These are phyloP conservation scores for Oreocharis arfaki DNA, from an alignment of 2,113 vertebrate genomes.

Conservation along the genomic window DNA sequence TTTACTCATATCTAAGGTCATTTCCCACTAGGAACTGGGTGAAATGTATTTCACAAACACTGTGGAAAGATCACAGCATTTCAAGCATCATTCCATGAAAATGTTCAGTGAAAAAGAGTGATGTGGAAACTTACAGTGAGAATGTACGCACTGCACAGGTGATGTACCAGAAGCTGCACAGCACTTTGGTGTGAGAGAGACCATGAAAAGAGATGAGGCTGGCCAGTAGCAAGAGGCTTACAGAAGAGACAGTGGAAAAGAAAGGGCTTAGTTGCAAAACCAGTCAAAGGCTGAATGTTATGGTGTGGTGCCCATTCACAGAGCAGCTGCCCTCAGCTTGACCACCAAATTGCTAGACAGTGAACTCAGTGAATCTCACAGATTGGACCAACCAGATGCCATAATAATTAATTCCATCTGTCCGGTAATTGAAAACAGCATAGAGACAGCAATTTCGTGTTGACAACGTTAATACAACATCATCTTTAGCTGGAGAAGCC, in stretches of 20 bases:
- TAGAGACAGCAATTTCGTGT: not conserved
- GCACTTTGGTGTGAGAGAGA: not conserved
- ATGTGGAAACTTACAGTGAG: not conserved
- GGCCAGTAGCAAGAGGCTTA: not conserved
- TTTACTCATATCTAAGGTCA: not conserved
- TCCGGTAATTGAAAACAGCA: conserved; percentile 8
- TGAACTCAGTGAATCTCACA: conserved; percentile 40
- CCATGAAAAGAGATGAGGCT: not conserved
- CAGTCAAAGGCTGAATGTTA: not conserved
- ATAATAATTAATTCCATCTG: conserved; percentile 19
- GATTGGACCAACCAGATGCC: conserved; percentile 32
- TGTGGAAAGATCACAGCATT: not conserved
- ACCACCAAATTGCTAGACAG: conserved; percentile 61
- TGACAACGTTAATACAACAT: not conserved
- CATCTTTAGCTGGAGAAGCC: not conserved
- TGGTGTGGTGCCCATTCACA: not conserved
- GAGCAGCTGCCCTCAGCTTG: not conserved
- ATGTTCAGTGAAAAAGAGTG: not conserved
- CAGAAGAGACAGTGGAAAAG: not conserved
- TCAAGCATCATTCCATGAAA: not conserved
- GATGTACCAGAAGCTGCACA: not conserved
- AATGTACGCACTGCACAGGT: not conserved
- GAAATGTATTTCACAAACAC: not conserved
- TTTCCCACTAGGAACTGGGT: not conserved
- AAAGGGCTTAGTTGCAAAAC: conserved; percentile 3